phyloP scores from a whole-genome alignment of 1,140 invertebrate species.

The Aphelenchoides besseyi region DNA sequence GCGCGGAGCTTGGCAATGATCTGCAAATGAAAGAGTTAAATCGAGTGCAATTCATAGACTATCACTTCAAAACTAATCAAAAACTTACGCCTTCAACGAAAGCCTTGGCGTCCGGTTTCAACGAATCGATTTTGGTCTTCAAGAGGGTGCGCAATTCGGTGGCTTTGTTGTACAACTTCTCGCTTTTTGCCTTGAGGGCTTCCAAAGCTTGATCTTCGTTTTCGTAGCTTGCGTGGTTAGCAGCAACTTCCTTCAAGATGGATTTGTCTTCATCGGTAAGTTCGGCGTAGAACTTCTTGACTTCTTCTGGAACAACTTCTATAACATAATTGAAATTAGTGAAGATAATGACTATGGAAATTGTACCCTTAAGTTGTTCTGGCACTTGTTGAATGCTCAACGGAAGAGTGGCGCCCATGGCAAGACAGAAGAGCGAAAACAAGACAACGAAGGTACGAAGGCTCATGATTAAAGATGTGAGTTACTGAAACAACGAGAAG shows the following conservation, averaged over 20 bases:
- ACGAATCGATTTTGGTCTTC: slow-evolving; percentile 33
- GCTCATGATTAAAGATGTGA: not conserved
- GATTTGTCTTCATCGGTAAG: slow-evolving; percentile 51
- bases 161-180: slow-evolving; percentile 50
- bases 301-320: slow-evolving; percentile 47
- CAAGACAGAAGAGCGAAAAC: not conserved
- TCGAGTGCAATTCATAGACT: not conserved
- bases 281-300: slow-evolving; percentile 45
- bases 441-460: not conserved
- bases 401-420: slow-evolving; percentile 21
- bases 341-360: slow-evolving; percentile 19
- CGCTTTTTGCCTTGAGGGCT: slow-evolving; percentile 46
- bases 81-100: slow-evolving; percentile 40
- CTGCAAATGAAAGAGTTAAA: slow-evolving; percentile 19
- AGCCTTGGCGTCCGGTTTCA: slow-evolving; percentile 44
- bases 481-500: not conserved
- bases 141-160: slow-evolving; percentile 37
- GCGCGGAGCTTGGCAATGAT: slow-evolving; percentile 44
- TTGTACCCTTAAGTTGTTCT: slow-evolving; percentile 32
- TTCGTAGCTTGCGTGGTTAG: slow-evolving; percentile 41
- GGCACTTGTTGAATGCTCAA: slow-evolving; percentile 33
- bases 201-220: slow-evolving; percentile 42
- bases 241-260: slow-evolving; percentile 46
- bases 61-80: not conserved
- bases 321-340: slow-evolving; percentile 8